Percentiles rank a stretch among this genome's conserved stretches.
phyloP scores from a whole-genome alignment of 2,888 invertebrate genomes.

The Galerucella nymphaeae region DNA sequence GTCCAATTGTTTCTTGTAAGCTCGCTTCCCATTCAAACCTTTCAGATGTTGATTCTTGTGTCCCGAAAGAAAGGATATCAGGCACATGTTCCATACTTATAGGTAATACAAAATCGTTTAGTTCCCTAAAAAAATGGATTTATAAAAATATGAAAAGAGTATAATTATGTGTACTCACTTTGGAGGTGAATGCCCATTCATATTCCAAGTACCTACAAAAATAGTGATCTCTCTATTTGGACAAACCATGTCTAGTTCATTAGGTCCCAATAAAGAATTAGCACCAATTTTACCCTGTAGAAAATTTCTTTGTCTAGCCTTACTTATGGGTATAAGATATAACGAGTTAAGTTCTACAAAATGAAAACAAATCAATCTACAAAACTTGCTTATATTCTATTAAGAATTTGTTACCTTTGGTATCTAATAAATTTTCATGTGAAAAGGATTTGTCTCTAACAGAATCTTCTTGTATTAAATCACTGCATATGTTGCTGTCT shows the following conservation, averaged over 20 bases:
- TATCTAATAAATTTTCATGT: conserved; percentile 59
- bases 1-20: conserved; percentile 92
- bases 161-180: conserved; percentile 67
- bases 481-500: conserved; percentile 57
- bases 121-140: conserved; percentile 69
- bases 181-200: conserved; percentile 90
- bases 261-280: conserved; percentile 83
- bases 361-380: not conserved
- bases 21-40: conserved; percentile 89
- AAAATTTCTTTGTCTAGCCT: conserved; percentile 84
- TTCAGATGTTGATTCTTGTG: conserved; percentile 92
- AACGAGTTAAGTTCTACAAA: conserved; percentile 46
- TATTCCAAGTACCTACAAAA: conserved; percentile 96
- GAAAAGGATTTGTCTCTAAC: conserved; percentile 60
- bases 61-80: conserved; percentile 92
- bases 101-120: conserved; percentile 92
- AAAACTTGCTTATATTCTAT: not conserved
- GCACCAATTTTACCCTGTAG: conserved; percentile 84
- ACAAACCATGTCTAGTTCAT: conserved; percentile 87
- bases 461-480: conserved; percentile 49
- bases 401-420: conserved; percentile 16
- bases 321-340: conserved; percentile 84
- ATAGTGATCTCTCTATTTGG: conserved; percentile 87
- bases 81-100: conserved; percentile 86
- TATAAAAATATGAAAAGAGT: conserved; percentile 6